These are phyloP conservation scores for Neosilurus hyrtlii DNA, from an alignment of 2,797 vertebrate genomes.

Conservation along the genomic window DNA sequence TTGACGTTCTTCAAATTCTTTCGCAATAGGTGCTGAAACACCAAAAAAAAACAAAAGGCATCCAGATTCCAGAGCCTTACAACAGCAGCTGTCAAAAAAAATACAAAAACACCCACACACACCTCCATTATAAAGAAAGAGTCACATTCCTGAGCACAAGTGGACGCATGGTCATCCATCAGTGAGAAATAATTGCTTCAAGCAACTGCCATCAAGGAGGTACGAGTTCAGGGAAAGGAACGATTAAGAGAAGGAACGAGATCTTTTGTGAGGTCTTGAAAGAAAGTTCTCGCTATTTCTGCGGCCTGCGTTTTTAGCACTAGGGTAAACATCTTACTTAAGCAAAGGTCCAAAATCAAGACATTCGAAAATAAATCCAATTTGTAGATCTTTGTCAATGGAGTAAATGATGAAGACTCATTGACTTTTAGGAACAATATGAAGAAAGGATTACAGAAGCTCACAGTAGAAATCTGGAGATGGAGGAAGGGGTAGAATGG, in stretches of 20 bases:
- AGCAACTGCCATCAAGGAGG: neutral
- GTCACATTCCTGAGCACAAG: constrained; percentile 27
- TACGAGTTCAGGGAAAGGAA: neutral
- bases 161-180: constrained; percentile 23
- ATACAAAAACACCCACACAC: constrained; percentile 31
- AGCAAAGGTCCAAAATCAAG: neutral
- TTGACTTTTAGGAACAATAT: constrained; percentile 13
- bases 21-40: constrained; percentile 60
- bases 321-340: neutral
- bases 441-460: constrained; percentile 3
- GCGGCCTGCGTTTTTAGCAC: neutral
- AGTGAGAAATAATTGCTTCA: constrained; percentile 24
- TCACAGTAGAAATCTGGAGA: neutral
- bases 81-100: constrained; percentile 23
- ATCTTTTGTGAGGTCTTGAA: neutral
- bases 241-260: neutral
- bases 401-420: neutral
- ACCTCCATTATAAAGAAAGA: constrained; percentile 56
- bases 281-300: neutral
- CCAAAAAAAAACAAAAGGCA: constrained; percentile 55
- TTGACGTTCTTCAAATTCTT: constrained; percentile 40
- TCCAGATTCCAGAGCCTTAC: constrained; percentile 53
- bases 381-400: neutral
- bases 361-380: neutral
- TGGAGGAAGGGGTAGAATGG: neutral